phyloP scores from a whole-genome alignment of 2,797 vertebrate species.

The Crypturellus tataupa region DNA sequence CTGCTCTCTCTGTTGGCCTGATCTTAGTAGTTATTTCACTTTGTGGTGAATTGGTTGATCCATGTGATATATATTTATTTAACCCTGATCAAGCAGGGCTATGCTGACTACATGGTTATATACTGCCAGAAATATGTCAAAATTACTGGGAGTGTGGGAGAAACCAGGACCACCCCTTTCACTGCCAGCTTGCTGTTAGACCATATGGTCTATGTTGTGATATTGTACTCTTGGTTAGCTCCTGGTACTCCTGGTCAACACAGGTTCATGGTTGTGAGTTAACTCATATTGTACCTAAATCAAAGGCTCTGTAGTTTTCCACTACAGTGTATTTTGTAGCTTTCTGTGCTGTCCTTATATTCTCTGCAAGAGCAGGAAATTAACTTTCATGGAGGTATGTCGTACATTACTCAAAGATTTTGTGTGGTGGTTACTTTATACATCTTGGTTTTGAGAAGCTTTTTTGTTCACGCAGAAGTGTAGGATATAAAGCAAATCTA shows the following conservation, averaged over 20 bases:
- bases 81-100: background rate
- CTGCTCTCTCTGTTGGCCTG: background rate
- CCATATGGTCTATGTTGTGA: background rate
- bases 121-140: background rate
- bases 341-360: background rate
- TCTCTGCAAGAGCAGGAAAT: background rate
- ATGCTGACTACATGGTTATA: background rate
- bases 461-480: background rate
- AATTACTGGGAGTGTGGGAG: background rate
- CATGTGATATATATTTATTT: background rate
- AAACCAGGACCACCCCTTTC: background rate
- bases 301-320: background rate
- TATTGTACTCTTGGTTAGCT: background rate
- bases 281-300: background rate
- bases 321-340: background rate
- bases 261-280: background rate
- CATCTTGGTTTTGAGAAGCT: background rate
- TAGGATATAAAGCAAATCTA: background rate
- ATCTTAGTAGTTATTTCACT: background rate
- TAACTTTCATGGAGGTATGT: background rate
- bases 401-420: background rate
- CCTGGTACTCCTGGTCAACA: background rate
- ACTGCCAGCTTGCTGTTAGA: no score
- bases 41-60: background rate
- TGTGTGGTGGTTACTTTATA: background rate